Percentiles rank a stretch among this genome's conserved stretches.
Evolutionary conservation across 2,113 vertebrate species (phyloP).

Genomic region (Bujurquina vittata): DNA sequence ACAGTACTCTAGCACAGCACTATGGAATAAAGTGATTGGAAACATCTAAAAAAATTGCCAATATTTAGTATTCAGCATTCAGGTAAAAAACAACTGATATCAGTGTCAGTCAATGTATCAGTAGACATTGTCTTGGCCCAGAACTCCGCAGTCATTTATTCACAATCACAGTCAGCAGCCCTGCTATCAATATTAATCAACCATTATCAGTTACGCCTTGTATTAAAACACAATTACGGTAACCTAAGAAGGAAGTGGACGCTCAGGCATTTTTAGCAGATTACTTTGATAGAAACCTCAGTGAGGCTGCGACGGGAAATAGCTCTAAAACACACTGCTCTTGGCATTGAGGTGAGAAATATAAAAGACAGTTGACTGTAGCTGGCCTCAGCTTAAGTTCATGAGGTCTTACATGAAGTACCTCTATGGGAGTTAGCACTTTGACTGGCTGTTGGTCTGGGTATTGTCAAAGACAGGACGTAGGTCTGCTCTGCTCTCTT

Average conservation of each 20-base stretch:
- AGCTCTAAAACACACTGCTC: constrained; percentile 9
- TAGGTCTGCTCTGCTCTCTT: constrained; percentile 47
- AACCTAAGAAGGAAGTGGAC: not conserved
- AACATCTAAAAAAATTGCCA: not conserved
- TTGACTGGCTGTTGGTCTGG: constrained; percentile 35
- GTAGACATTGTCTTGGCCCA: too few relatives aligned
- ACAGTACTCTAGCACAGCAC: not conserved
- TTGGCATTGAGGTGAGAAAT: not conserved
- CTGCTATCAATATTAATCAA: not conserved
- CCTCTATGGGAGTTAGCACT: constrained; percentile 16
- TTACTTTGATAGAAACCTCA: constrained; percentile 30
- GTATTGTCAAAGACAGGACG: constrained; percentile 64
- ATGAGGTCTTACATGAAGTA: constrained; percentile 4
- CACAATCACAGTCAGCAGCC: too few relatives aligned
- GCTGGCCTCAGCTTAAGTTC: not conserved
- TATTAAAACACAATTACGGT: not conserved
- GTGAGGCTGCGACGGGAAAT: constrained; percentile 11
- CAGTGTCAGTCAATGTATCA: too few relatives aligned
- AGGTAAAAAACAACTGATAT: too few relatives aligned
- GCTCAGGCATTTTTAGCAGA: constrained; percentile 19
- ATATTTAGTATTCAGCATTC: not conserved
- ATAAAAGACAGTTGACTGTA: not conserved
- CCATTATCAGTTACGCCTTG: not conserved
- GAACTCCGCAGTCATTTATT: too few relatives aligned
- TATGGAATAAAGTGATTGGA: not conserved